phyloP scores from a whole-genome alignment of 2,888 invertebrate species.

The Deilephila elpenor region DNA sequence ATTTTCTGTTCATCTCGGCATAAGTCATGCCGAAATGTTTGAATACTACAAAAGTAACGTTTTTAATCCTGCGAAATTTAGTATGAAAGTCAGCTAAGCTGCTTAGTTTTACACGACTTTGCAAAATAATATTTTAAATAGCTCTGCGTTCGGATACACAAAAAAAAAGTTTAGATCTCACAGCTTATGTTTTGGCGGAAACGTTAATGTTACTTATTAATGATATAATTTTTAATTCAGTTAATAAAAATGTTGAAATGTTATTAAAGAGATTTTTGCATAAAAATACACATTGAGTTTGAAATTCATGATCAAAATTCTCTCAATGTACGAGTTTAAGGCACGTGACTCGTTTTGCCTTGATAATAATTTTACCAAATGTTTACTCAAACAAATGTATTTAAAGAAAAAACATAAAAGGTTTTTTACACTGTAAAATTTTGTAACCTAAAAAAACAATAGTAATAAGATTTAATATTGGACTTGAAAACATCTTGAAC shows the following conservation, averaged over 20 bases:
- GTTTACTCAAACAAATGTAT: too few species aligned
- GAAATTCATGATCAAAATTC: too few species aligned
- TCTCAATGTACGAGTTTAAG: too few species aligned
- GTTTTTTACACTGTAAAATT: too few species aligned
- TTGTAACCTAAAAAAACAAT: too few species aligned
- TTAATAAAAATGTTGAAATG: neutral
- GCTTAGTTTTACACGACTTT: conserved; percentile 25
- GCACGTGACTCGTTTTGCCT: too few species aligned
- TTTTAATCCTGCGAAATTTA: conserved; percentile 12
- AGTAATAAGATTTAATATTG: too few species aligned
- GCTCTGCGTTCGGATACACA: neutral
- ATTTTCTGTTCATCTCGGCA: conserved; percentile 1
- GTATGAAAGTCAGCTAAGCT: conserved; percentile 25
- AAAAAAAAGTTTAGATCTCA: neutral
- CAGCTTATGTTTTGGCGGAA: neutral
- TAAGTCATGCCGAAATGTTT: conserved; percentile 12
- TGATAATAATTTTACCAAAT: too few species aligned
- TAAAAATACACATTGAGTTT: too few species aligned
- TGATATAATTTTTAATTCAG: neutral
- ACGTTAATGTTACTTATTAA: neutral
- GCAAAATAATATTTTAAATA: conserved; percentile 21
- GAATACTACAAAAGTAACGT: conserved; percentile 17
- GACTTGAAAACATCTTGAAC: too few species aligned
- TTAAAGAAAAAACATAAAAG: too few species aligned
- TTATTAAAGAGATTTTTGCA: too few species aligned